Evolutionary conservation across 2,113 vertebrate species (phyloP).

Genomic region (Saccopteryx leptura): DNA sequence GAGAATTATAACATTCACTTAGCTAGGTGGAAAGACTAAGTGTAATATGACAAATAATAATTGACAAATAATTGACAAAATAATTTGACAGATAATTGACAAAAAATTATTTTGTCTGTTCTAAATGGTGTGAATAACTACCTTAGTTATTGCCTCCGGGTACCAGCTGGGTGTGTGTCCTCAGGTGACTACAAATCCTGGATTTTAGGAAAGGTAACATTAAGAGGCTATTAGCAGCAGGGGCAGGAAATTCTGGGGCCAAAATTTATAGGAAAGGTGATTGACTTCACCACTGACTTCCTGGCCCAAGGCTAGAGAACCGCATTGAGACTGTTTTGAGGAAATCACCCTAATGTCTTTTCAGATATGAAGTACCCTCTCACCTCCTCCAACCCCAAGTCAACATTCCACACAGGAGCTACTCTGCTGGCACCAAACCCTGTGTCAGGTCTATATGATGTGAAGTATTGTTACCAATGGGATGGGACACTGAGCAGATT

Average conservation of each 20-base stretch:
- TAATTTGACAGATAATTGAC: conserved; percentile 36
- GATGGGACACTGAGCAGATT: neutral
- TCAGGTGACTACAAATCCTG: conserved; percentile 26
- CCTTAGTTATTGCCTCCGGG: conserved; percentile 21
- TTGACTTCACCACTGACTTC: conserved; percentile 28
- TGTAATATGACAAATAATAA: neutral
- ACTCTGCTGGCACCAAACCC: neutral
- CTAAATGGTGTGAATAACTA: conserved; percentile 45
- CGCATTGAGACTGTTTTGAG: neutral
- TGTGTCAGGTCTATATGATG: neutral
- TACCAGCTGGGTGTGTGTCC: conserved; percentile 19
- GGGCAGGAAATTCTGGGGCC: neutral
- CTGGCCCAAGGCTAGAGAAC: neutral
- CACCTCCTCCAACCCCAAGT: neutral
- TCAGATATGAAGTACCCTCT: neutral
- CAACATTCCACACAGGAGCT: neutral
- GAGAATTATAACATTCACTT: conserved; percentile 43
- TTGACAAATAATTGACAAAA: conserved; percentile 56
- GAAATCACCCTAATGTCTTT: neutral
- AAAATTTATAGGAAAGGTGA: neutral
- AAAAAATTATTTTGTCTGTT: conserved; percentile 62
- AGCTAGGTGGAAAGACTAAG: neutral
- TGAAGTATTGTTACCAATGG: neutral
- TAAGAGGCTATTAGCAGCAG: neutral
- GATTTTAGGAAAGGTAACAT: neutral